A percentile compares a stretch with the other conserved stretches of the same genome.
These are phyloP conservation scores for Choloepus hoffmanni DNA, from an alignment of 2,113 vertebrate species.

Conservation along the genomic window DNA sequence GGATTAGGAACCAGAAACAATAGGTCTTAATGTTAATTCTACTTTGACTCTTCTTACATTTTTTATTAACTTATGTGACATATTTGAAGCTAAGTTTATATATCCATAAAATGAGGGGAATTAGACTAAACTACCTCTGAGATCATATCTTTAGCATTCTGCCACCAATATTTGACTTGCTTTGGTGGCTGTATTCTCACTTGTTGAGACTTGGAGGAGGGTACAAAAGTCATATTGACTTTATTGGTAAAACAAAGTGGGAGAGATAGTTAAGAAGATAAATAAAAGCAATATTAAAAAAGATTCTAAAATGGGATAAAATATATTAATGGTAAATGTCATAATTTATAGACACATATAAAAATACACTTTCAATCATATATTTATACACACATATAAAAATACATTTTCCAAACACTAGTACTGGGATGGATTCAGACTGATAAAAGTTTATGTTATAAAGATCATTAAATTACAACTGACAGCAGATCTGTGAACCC, in stretches of 20 bases:
- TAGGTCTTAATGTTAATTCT: neutral
- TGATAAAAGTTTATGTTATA: neutral
- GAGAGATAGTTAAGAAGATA: neutral
- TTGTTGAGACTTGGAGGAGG: neutral
- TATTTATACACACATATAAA: neutral
- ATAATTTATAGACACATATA: no score
- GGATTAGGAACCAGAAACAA: neutral
- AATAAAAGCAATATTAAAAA: neutral
- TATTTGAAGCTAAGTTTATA: neutral
- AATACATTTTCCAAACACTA: neutral
- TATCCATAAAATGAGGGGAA: neutral
- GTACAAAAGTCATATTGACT: neutral
- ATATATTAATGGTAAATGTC: neutral
- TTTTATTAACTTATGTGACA: neutral
- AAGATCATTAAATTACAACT: neutral
- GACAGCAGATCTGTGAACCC: neutral
- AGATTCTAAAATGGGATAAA: neutral
- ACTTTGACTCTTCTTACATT: neutral
- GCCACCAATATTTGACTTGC: neutral
- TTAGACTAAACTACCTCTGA: neutral
- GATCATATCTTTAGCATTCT: neutral
- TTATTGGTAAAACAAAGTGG: neutral
- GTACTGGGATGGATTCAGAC: neutral
- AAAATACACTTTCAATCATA: no score
- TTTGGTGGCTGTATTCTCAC: neutral